A percentile compares a stretch with the other conserved stretches of the same genome.
These are phyloP conservation scores for Ramphastos sulfuratus DNA, from an alignment of 2,113 vertebrate genomes.

Conservation along the genomic window DNA sequence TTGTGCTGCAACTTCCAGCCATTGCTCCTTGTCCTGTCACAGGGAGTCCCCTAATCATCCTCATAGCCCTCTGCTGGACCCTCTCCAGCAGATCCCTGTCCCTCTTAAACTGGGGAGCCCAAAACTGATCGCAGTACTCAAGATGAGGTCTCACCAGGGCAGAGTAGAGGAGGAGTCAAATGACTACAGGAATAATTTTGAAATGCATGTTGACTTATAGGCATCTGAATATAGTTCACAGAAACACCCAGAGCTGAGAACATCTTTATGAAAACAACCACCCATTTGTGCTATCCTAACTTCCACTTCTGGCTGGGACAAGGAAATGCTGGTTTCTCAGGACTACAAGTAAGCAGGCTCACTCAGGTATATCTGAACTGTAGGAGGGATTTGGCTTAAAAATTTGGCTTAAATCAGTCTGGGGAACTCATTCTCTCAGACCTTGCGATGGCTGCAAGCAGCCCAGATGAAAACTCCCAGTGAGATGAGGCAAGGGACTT, in stretches of 20 bases:
- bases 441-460: rapidly evolving
- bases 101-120: too few species aligned
- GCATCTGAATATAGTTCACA: constrained; percentile 21
- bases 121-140: too few species aligned
- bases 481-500: not conserved
- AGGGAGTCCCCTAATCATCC: too few species aligned
- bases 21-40: too few species aligned
- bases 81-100: too few species aligned
- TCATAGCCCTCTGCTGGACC: too few species aligned
- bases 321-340: not conserved
- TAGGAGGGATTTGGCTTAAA: constrained; percentile 6
- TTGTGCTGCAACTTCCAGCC: too few species aligned
- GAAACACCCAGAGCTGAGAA: constrained; percentile 21
- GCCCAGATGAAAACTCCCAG: not conserved
- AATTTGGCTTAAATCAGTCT: not conserved
- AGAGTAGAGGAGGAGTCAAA: not conserved
- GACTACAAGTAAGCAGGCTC: not conserved
- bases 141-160: too few species aligned
- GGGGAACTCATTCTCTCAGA: not conserved
- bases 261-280: constrained; percentile 4
- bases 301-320: not conserved
- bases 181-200: not conserved
- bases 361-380: not conserved
- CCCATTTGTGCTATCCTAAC: not conserved
- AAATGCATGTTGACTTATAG: not conserved